A percentile compares a stretch with the other conserved stretches of the same genome.
Conservation (phyloP, 2,113 vertebrate genomes). For the Emydocephalus ijimae region DNA sequence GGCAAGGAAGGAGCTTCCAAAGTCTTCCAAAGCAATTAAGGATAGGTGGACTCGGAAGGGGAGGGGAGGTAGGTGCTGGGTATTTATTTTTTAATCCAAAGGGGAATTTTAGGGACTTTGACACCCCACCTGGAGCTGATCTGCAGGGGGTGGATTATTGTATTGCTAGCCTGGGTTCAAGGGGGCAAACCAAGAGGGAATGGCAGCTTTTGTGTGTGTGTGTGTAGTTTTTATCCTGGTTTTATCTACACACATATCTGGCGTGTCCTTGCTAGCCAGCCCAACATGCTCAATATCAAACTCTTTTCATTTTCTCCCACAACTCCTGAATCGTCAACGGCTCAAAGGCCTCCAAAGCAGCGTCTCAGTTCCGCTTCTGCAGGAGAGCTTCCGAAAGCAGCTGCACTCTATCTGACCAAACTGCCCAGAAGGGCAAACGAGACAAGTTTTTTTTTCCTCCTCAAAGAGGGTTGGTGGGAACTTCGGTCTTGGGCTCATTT, state of each 20-base stretch:
- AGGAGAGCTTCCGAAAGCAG: neutral
- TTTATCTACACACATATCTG: no score
- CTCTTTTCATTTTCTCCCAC: neutral
- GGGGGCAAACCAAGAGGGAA: no score
- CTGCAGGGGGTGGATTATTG: no score
- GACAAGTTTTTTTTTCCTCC: neutral
- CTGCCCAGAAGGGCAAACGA: neutral
- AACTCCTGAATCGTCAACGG: neutral
- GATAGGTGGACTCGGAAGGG: neutral
- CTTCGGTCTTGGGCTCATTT: neutral
- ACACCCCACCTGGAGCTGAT: no score
- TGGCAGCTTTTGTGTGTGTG: no score
- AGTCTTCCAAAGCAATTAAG: neutral
- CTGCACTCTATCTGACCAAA: neutral
- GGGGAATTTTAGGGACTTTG: neutral
- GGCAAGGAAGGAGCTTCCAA: neutral
- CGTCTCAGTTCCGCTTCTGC: neutral
- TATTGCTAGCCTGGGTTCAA: neutral
- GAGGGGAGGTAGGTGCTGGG: neutral
- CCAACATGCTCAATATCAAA: rapidly evolving
- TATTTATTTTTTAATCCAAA: neutral
- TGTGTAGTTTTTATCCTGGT: no score
- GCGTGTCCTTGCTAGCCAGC: neutral
- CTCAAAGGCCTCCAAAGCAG: neutral
- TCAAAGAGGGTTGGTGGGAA: neutral